phyloP scores from a whole-genome alignment of 2,888 invertebrate genomes.

The Pristionchus maxplancki region DNA sequence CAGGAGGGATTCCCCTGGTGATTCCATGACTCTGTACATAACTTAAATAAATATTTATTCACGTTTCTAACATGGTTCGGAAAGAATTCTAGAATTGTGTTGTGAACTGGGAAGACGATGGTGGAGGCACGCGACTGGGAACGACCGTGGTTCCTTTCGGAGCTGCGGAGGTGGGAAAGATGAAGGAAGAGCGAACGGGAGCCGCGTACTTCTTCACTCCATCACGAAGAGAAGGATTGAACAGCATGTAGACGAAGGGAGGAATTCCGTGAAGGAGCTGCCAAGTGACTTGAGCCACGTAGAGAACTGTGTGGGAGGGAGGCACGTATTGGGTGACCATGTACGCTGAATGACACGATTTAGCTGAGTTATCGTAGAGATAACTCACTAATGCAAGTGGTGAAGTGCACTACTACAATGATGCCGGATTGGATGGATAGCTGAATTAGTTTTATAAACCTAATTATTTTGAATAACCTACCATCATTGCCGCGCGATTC shows the following conservation, averaged over 20 bases:
- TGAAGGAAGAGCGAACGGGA: background rate
- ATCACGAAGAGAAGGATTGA: background rate
- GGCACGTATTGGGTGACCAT: background rate
- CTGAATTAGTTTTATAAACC: background rate
- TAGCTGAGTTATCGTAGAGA: background rate
- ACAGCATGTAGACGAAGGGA: background rate
- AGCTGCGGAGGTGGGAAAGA: background rate
- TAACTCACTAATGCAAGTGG: background rate
- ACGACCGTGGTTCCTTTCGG: background rate
- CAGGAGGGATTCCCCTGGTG: slow-evolving; percentile 22
- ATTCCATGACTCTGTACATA: background rate
- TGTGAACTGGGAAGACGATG: background rate
- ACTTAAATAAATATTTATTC: background rate
- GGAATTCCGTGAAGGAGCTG: background rate
- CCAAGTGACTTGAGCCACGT: background rate
- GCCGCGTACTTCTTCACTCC: background rate
- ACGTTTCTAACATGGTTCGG: background rate
- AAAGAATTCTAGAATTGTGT: background rate
- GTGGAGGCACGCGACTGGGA: background rate
- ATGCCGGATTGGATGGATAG: background rate
- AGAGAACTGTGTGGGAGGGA: background rate
- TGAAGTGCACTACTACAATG: background rate
- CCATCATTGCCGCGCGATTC: background rate
- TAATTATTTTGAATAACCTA: background rate
- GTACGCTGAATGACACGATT: background rate